Evolutionary conservation across 1,140 invertebrate genomes (phyloP), one percentile per base, ranked within the genome.

Genomic region (Drosophila tristis): DNA sequence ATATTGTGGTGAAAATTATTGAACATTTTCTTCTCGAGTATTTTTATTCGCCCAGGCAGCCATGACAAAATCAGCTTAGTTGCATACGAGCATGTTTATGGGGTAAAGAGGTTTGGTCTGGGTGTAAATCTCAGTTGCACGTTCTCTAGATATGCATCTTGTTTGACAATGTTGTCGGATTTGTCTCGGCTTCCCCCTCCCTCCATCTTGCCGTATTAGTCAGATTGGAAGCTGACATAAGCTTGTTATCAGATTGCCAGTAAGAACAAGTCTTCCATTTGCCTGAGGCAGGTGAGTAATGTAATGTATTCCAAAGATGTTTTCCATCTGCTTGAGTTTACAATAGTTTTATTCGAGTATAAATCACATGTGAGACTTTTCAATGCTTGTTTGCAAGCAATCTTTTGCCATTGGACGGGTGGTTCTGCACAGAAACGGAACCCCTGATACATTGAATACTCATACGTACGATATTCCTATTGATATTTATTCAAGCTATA

Each of bases 201-300:
- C 31, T 35, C 31, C 63, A 49, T 15, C 8, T n/a, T 16, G 16
- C 11, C 15, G 39, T 20, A 42, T 15, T 5, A 73, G 48, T 73
- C 68, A 73, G 49, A 48, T 48, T 71, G 48, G 64, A 47, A 44
- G 66, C 68, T 73, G 68, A 73, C 68, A 61, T 61, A 55, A 73
- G 55, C 56, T 60, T 15, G 49, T 61, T 68, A 68, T 51, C 64
- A 53, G 64, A 72, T 72, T 49, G 57, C 35, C 23, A 16, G 29
- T 47, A 23, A 39, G 23, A 68, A 68, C 29, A 58, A 68, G 35
- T 42, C 58, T 65, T 65, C 23, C 26, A 67, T 25, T 35, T 43
- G 57, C 51, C 31, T 57, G 20, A 20, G n/a, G 11, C 67, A 71
- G 63, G 45, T 68, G 53, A 71, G 50, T 67, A 70, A 68, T 50